A percentile compares a stretch with the other conserved stretches of the same genome.
Evolutionary conservation across 2,797 vertebrate genomes (phyloP).

Genomic region (Adrianichthys oophorus): DNA sequence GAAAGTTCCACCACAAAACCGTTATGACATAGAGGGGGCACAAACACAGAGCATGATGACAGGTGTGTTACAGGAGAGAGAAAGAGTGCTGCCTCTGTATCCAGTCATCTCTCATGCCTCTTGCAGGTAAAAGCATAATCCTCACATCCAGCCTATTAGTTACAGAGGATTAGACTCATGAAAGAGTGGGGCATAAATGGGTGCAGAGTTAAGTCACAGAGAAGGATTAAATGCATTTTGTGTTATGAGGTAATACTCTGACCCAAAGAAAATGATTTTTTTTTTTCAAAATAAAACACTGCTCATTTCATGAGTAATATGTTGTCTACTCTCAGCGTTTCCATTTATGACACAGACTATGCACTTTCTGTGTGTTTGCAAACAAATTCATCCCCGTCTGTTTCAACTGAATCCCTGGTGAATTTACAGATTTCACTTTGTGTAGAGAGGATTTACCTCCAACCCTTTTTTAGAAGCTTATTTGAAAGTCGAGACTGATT

Average conservation of each 20-base stretch:
- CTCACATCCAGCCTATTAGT: conserved; percentile 64
- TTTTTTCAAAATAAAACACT: no score
- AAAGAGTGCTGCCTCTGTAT: conserved; percentile 37
- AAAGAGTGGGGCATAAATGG: conserved; percentile 48
- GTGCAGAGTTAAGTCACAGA: conserved; percentile 48
- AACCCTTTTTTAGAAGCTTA: conserved; percentile 42
- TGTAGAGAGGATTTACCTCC: conserved; percentile 53
- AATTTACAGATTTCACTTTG: conserved; percentile 20
- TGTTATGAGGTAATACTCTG: conserved; percentile 48
- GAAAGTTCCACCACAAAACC: conserved; percentile 3
- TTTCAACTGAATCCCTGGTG: conserved; percentile 15
- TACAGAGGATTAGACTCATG: conserved; percentile 65
- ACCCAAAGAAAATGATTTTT: conserved; percentile 22
- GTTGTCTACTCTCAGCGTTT: neutral
- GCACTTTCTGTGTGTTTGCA: conserved; percentile 11
- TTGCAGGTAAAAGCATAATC: conserved; percentile 66
- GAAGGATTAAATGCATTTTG: conserved; percentile 48
- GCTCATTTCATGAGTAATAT: no score
- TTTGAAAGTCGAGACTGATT: conserved; percentile 63
- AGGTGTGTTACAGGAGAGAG: conserved; percentile 36
- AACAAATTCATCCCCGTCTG: conserved; percentile 15
- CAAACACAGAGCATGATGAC: conserved; percentile 13
- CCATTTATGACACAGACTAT: neutral
- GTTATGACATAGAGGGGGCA: conserved; percentile 4
- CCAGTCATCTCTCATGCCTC: conserved; percentile 48